phyloP scores from a whole-genome alignment of 1,140 invertebrate species.

The Drosophila malerkotliana region DNA sequence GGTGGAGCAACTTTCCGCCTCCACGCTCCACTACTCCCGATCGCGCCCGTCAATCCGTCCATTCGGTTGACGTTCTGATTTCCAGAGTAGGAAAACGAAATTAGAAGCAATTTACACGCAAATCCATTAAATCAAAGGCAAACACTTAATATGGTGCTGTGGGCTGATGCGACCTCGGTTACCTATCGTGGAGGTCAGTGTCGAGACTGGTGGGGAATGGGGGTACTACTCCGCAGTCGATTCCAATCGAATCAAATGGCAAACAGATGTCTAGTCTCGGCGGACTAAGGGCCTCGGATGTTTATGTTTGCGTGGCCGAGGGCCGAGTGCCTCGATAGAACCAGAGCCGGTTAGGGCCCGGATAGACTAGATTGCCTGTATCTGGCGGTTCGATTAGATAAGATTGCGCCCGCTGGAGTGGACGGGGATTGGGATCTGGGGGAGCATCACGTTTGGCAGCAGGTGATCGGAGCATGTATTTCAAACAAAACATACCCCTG shows the following conservation, averaged over 20 bases:
- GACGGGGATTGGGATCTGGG: slow-evolving; percentile 15
- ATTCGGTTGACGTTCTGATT: slow-evolving; percentile 70
- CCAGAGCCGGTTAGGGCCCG: slow-evolving; percentile 1
- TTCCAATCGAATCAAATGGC: slow-evolving; percentile 29
- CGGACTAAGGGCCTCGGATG: slow-evolving; percentile 22
- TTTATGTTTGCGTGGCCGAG: slow-evolving; percentile 23
- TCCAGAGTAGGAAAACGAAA: slow-evolving; percentile 30
- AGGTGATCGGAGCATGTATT: slow-evolving; percentile 21
- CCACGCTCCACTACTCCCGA: slow-evolving; percentile 18
- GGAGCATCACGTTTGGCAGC: slow-evolving; percentile 34
- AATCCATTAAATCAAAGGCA: slow-evolving; percentile 52
- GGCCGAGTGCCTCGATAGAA: no score
- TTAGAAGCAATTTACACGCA: slow-evolving; percentile 69
- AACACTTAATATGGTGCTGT: slow-evolving; percentile 37
- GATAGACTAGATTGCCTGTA: slow-evolving; percentile 14
- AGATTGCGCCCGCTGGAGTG: slow-evolving; percentile 18
- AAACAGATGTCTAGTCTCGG: slow-evolving; percentile 43
- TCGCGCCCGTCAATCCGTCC: slow-evolving; percentile 67
- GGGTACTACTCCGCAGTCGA: slow-evolving; percentile 13
- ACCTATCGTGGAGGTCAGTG: slow-evolving; percentile 63
- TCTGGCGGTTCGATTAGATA: slow-evolving; percentile 46
- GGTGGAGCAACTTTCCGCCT: slow-evolving; percentile 12
- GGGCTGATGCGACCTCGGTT: slow-evolving; percentile 45
- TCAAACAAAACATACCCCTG: no score
- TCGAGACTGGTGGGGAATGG: slow-evolving; percentile 31